Evolutionary conservation across 1,140 invertebrate genomes (phyloP).

Genomic region (Trichonephila inaurata): DNA sequence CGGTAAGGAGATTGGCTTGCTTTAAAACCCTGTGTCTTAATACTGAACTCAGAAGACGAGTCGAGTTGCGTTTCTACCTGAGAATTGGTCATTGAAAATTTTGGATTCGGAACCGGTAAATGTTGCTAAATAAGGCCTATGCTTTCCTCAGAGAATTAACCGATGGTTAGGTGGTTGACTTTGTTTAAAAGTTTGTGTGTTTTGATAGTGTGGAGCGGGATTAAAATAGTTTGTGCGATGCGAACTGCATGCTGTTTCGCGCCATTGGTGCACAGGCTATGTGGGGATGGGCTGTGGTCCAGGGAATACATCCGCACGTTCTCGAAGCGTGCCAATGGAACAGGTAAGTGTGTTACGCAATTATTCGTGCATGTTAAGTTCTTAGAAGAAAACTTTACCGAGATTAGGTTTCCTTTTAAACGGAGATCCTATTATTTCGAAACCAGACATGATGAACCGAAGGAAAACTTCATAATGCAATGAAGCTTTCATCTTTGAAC

Average conservation of each 20-base stretch:
- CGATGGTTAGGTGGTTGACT: conserved; percentile 51
- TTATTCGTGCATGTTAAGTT: not conserved
- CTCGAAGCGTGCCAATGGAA: conserved; percentile 43
- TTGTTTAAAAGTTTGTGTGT: not conserved
- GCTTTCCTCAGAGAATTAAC: not conserved
- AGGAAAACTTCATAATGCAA: too few species aligned
- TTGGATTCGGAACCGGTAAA: too few species aligned
- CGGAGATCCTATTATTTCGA: too few species aligned
- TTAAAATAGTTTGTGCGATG: conserved; percentile 59
- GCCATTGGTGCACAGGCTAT: conserved; percentile 43
- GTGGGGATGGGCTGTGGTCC: conserved; percentile 54
- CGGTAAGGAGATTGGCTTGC: conserved; percentile 40
- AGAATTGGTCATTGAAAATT: too few species aligned
- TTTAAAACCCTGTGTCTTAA: not conserved
- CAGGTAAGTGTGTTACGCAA: conserved; percentile 48
- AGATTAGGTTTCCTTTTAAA: not conserved
- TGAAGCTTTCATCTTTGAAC: too few species aligned
- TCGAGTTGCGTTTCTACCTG: too few species aligned
- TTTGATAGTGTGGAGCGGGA: conserved; percentile 2
- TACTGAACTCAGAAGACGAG: too few species aligned
- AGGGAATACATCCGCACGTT: conserved; percentile 37
- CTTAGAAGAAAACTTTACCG: not conserved
- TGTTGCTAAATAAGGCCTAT: too few species aligned
- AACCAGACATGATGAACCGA: not conserved
- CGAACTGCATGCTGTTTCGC: conserved; percentile 45